Base-by-base conservation (phyloP, 1,140 invertebrate genomes). In the Coptotermes formosanus region DNA sequence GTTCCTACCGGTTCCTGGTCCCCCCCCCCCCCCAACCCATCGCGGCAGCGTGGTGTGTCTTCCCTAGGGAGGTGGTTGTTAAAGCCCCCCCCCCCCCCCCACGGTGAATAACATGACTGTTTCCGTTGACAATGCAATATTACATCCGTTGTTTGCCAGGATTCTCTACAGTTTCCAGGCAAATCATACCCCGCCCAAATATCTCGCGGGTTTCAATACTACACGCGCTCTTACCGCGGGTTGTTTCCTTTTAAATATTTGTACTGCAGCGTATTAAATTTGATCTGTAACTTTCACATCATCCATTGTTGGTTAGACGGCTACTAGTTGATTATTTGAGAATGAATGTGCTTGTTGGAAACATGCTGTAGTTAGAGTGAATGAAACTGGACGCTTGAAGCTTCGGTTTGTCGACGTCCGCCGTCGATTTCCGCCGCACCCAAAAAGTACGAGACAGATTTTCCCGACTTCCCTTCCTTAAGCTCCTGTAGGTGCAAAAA, bases 101-200 rank as follows among this genome's bases (percentile, higher is more conserved):
- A 8, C 23, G 14, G 1, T 75, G 7, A 30, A 12, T 11, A 75
- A 30, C 64, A n/a, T 75, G 19, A 3, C n/a, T 75, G 64, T 75
- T 75, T 75, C 64, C 64, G 64, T 75, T 75, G 64, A 75, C 64
- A 75, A 75, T 30, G 64, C 64, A 75, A 30, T 75, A 75, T 75
- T 75, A 75, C 64, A 75, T 75, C 64, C 64, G n/a, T 16, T 75
- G 64, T 75, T 75, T 75, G 64, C 64, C n/a, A n/a, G 7, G n/a
- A 11, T 75, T 75, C 64, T 75, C 9, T 75, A 19, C 59, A 30
- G 14, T 75, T 25, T 75, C 25, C n/a, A 75, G 64, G n/a, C 64
- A 75, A 30, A 75, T 75, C 7, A 25, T 75, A 9, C 64, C 25
- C 9, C 55, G 1, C 2, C 21, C 25, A 30, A 75, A 75, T 75